Base-by-base conservation (phyloP, 2,113 vertebrate species). In the Brachyhypopomus occidentalis region DNA sequence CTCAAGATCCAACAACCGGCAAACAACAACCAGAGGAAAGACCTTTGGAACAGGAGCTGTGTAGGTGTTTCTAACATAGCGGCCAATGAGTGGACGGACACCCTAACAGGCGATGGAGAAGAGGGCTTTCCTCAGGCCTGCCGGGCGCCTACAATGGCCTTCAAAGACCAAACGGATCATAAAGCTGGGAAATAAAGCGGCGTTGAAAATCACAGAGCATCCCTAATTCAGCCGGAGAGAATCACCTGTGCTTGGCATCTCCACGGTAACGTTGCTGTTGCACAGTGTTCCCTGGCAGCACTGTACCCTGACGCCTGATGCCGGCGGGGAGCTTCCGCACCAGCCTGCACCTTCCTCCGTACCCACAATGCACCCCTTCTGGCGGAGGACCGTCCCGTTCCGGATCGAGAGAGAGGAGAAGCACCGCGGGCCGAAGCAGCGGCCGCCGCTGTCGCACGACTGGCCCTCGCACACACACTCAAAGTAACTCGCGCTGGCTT, bases 221-320 rank as follows among this genome's bases (percentile, higher is more conserved):
- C n/a, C 60, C 38, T 17, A 34, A 34, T 63, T 30, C 17, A 12
- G 63, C 71, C 20, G 9, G 9, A 52, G 34, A 71, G 9, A 6
- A 11, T 92, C 89, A 96, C 96, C 96, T 94, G 94, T 95, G 0
- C 89, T 90, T 7, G 91, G 95, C 70, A 94, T 83, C 87, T 95
- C 94, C 0, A 94, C 90, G 0, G 96, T 95, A 86, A 96, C 89
- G 79, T 99, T 98, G 91, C 93, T 90, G 90, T 99, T 99, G 83
- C 97, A 99, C 90, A 98, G 92, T 87, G 96, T 89, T 0, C 95
- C 96, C 20, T 92, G 91, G 90, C 98, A 99, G 94, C 97, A 99
- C 80, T 96, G 93, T 23, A 98, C 93, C 4, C 92, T 93, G 82
- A 96, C 93, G 86, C 95, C 95, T 0, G 94, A 92, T 56, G 45